Conservation (phyloP, 2,797 vertebrate genomes). For the Thaleichthys pacificus region DNA sequence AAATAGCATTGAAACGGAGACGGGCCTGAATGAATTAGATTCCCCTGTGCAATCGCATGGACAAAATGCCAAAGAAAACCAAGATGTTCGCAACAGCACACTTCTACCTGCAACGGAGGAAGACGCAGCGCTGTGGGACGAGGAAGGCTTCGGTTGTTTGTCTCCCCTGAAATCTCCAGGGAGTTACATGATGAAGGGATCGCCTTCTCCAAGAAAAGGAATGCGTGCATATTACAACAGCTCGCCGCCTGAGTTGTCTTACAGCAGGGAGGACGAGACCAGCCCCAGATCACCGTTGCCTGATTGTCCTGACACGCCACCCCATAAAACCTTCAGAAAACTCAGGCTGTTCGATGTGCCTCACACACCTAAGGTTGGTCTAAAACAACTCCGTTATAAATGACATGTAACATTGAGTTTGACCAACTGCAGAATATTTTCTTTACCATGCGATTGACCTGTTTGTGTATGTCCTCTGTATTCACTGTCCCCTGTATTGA, state of each 20-base stretch:
- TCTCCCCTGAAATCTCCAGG: conserved; percentile 73
- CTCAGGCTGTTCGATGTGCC: conserved; percentile 85
- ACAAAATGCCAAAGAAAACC: conserved; percentile 37
- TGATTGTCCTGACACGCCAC: conserved; percentile 81
- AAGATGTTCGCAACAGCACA: conserved; percentile 44
- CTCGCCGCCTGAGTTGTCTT: conserved; percentile 39
- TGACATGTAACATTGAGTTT: background rate
- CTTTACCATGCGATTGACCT: background rate
- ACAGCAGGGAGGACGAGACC: conserved; percentile 43
- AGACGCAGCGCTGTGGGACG: conserved; percentile 76
- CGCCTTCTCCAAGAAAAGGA: conserved; percentile 69
- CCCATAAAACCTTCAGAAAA: conserved; percentile 86
- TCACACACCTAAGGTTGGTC: conserved; percentile 84
- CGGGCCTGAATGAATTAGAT: conserved; percentile 83
- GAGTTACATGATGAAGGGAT: conserved; percentile 65
- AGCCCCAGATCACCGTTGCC: conserved; percentile 71
- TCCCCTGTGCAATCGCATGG: conserved; percentile 72
- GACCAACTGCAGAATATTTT: background rate
- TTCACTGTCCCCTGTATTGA: background rate
- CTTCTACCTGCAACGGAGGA: conserved; percentile 35
- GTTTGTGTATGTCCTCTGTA: background rate
- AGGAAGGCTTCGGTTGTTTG: conserved; percentile 80
- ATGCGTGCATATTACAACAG: conserved; percentile 52
- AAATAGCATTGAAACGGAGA: conserved; percentile 84
- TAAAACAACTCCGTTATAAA: background rate